Percentiles rank a stretch among this genome's conserved stretches.
Conservation (phyloP, 2,113 vertebrate species). For the Pleuronectes platessa region DNA sequence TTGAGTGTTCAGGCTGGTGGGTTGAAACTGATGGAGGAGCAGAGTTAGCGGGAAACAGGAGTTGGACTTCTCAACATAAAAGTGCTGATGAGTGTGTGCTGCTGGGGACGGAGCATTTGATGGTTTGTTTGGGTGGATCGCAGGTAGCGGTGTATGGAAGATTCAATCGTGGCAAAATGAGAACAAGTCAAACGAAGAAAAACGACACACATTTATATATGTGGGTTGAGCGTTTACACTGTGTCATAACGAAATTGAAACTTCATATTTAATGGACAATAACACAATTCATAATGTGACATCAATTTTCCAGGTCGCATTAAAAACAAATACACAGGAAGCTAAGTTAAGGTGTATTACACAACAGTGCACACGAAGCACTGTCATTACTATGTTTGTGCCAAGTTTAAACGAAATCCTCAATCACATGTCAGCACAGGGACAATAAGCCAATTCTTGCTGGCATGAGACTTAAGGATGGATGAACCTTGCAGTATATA, state of each 20-base stretch:
- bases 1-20: slow-evolving; percentile 36
- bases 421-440: neutral
- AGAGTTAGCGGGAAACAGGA: slow-evolving; percentile 15
- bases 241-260: neutral
- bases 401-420: neutral
- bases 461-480: neutral
- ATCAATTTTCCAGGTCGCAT: neutral
- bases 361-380: neutral
- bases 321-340: neutral
- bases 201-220: neutral
- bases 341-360: no score
- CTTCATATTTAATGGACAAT: slow-evolving; percentile 2
- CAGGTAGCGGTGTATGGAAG: slow-evolving; percentile 21
- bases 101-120: slow-evolving; percentile 35
- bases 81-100: slow-evolving; percentile 39
- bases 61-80: slow-evolving; percentile 25
- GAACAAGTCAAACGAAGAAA: slow-evolving; percentile 17
- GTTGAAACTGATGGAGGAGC: slow-evolving; percentile 37
- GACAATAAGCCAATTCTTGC: neutral
- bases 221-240: slow-evolving; percentile 1
- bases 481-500: neutral
- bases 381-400: no score
- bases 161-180: slow-evolving; percentile 35
- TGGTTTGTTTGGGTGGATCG: slow-evolving; percentile 38
- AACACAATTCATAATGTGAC: slow-evolving; percentile 1